Evolutionary conservation across 2,888 invertebrate genomes (phyloP).

Genomic region (Macrophya annulata): DNA sequence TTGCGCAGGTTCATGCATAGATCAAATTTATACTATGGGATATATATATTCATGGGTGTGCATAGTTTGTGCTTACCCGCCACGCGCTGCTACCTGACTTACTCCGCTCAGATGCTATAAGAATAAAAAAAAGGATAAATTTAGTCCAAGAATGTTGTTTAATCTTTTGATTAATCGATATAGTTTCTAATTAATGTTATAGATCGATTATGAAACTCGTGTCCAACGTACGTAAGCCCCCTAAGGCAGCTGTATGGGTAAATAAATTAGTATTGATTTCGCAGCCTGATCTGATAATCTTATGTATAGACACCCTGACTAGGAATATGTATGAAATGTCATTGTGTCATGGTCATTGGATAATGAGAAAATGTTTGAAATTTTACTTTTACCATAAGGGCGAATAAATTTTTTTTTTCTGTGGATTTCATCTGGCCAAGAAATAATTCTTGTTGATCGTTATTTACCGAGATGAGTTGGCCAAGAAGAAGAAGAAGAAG

Average conservation of each 20-base stretch:
- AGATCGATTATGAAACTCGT: neutral
- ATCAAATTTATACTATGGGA: neutral
- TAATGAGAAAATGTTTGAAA: neutral
- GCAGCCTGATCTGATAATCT: neutral
- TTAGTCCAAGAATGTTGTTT: too few species aligned
- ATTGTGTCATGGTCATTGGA: neutral
- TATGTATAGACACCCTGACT: too few species aligned
- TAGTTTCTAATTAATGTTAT: neutral
- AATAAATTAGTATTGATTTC: slow-evolving; percentile 15
- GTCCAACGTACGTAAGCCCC: neutral
- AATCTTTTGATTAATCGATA: neutral
- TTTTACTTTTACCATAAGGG: neutral
- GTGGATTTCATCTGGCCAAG: neutral
- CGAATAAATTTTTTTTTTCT: neutral
- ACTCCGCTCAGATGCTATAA: neutral
- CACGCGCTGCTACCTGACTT: slow-evolving; percentile 28
- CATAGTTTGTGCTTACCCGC: neutral
- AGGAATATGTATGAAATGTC: neutral
- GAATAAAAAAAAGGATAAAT: too few species aligned
- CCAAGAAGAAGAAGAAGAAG: neutral
- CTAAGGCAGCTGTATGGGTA: neutral
- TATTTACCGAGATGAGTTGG: neutral
- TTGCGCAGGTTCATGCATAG: neutral
- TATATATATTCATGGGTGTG: neutral
- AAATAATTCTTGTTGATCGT: slow-evolving; percentile 4